A percentile compares a stretch with the other conserved stretches of the same genome.
These are phyloP conservation scores for Seira musarum DNA, from an alignment of 2,888 invertebrate genomes.

Conservation along the genomic window DNA sequence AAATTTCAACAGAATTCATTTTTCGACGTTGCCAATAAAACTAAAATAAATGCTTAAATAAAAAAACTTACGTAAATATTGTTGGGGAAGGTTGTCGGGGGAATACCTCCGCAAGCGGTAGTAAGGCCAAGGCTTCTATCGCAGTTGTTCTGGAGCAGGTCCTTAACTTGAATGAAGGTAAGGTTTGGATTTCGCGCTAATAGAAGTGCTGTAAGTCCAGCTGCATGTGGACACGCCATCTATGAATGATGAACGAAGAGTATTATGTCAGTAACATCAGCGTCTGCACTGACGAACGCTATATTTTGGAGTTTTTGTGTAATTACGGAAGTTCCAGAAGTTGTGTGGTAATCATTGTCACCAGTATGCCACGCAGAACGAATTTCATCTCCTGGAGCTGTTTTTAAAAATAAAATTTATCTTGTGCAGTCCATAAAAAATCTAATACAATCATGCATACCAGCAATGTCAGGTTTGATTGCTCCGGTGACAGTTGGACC, in stretches of 20 bases:
- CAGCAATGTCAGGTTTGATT: slow-evolving; percentile 38
- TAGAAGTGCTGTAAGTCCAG: slow-evolving; percentile 50
- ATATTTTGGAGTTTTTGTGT: too few relatives aligned
- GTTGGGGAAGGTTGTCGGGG: slow-evolving; percentile 21
- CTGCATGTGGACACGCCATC: slow-evolving; percentile 30
- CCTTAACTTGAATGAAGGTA: slow-evolving; percentile 29
- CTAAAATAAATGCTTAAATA: too few relatives aligned
- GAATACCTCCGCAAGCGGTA: slow-evolving; percentile 45
- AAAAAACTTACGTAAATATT: not conserved
- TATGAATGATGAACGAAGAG: too few relatives aligned
- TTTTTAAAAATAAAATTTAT: not conserved
- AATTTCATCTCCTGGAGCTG: slow-evolving; percentile 57
- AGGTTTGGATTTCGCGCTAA: slow-evolving; percentile 20
- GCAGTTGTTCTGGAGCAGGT: slow-evolving; percentile 1
- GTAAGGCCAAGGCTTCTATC: slow-evolving; percentile 2
- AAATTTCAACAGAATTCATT: too few relatives aligned
- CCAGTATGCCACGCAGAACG: slow-evolving; percentile 44
- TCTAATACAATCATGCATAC: not conserved
- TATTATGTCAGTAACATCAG: too few relatives aligned
- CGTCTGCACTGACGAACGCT: too few relatives aligned
- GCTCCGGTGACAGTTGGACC: slow-evolving; percentile 22
- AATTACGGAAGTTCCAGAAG: not conserved
- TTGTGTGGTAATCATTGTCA: slow-evolving; percentile 41
- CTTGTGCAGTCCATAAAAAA: too few relatives aligned
- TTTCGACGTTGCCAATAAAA: too few relatives aligned